Percentiles rank a stretch among this genome's conserved stretches.
Conservation (phyloP, 2,113 vertebrate genomes). For the Nymphicus hollandicus region DNA sequence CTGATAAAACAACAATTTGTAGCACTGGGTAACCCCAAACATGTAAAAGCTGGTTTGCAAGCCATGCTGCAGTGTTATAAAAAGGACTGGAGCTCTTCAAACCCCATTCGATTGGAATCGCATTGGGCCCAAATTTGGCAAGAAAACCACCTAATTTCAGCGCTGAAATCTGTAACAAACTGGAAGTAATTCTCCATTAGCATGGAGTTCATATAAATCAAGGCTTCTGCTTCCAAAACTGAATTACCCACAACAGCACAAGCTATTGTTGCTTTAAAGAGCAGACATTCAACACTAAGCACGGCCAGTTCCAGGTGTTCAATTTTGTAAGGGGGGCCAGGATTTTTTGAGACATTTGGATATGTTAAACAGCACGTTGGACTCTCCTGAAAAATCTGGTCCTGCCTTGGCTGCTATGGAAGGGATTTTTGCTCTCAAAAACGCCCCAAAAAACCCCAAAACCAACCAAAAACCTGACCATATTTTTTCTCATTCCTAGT, state of each 20-base stretch:
- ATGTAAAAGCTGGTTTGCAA: constrained; percentile 36
- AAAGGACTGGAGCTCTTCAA: constrained; percentile 17
- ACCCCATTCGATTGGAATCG: not conserved
- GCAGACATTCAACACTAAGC: not conserved
- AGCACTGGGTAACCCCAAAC: constrained; percentile 45
- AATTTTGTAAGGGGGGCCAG: not conserved
- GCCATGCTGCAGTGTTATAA: not conserved
- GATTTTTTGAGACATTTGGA: not conserved
- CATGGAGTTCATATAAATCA: constrained; percentile 30
- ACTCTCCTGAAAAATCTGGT: not conserved
- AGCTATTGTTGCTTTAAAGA: constrained; percentile 33
- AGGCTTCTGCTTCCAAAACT: constrained; percentile 27
- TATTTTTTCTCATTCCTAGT: not conserved
- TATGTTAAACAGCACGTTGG: not conserved
- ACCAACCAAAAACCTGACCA: not conserved
- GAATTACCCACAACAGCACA: constrained; percentile 23
- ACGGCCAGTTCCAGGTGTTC: constrained; percentile 17
- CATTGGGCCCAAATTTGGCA: constrained; percentile 22
- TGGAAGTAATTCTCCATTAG: constrained; percentile 48
- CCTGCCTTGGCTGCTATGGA: not conserved
- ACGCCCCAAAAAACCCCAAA: not conserved
- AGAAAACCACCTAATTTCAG: constrained; percentile 1
- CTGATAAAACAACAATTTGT: constrained; percentile 56
- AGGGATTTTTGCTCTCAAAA: not conserved
- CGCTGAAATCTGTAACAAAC: constrained; percentile 50